phyloP scores from a whole-genome alignment of 2,113 vertebrate genomes.

The Forbesichthys agassizii region DNA sequence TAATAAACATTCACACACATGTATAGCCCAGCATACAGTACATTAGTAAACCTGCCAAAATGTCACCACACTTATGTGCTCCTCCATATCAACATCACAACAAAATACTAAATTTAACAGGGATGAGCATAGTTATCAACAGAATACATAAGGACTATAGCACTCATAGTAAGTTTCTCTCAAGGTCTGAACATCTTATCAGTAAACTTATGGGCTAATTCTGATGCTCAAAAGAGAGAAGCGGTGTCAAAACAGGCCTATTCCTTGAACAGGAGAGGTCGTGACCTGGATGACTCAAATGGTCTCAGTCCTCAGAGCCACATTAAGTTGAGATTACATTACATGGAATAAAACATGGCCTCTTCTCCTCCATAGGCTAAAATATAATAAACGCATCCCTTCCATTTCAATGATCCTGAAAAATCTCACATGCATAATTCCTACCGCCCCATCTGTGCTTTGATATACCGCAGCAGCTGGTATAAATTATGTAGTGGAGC shows the following conservation, averaged over 20 bases:
- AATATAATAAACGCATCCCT: conserved; percentile 42
- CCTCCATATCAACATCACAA: conserved; percentile 33
- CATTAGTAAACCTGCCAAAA: no score
- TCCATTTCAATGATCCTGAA: conserved; percentile 19
- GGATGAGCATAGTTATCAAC: conserved; percentile 32
- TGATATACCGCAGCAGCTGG: conserved; percentile 20
- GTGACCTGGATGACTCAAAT: conserved; percentile 51
- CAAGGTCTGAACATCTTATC: conserved; percentile 5
- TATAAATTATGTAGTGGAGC: conserved; percentile 7
- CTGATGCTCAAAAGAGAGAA: conserved; percentile 1
- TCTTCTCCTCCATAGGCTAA: conserved; percentile 34
- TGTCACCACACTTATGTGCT: no score
- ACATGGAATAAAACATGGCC: conserved; percentile 18
- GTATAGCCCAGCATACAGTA: conserved; percentile 17
- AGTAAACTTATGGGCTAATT: not conserved
- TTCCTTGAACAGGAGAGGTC: conserved; percentile 43
- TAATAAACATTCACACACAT: conserved; percentile 29
- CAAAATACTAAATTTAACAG: conserved; percentile 41
- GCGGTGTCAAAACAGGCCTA: conserved; percentile 34
- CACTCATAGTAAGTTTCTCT: conserved; percentile 5
- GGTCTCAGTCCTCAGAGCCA: conserved; percentile 50
- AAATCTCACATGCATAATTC: conserved; percentile 15
- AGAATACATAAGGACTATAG: conserved; percentile 20
- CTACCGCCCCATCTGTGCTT: conserved; percentile 4
- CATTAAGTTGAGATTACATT: conserved; percentile 46